Conservation (phyloP, 2,113 vertebrate genomes). For the Aegithalos caudatus region DNA sequence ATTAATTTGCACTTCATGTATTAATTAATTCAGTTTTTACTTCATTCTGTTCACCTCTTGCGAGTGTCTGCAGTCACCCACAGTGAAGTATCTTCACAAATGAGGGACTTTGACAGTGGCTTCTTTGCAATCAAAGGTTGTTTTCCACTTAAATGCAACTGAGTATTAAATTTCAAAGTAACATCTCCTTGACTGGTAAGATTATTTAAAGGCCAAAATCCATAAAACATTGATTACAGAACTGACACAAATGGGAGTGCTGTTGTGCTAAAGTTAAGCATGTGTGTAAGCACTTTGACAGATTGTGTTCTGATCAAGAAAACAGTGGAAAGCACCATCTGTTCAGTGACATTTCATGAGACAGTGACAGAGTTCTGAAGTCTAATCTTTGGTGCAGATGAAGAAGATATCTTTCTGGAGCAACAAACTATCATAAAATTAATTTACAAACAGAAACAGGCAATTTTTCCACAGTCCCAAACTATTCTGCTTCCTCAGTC, state of each 20-base stretch:
- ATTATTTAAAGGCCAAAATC: background rate
- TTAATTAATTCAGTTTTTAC: too few relatives aligned
- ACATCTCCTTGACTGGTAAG: background rate
- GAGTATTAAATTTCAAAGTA: background rate
- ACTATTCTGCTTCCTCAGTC: background rate
- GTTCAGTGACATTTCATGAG: slow-evolving; percentile 13
- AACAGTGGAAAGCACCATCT: slow-evolving; percentile 48
- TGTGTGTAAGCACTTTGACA: slow-evolving; percentile 27
- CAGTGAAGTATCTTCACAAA: background rate
- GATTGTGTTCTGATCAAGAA: slow-evolving; percentile 18
- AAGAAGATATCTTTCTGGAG: background rate
- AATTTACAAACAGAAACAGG: background rate
- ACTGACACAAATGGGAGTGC: background rate
- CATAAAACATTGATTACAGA: background rate
- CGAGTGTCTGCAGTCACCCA: background rate
- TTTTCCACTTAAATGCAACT: background rate
- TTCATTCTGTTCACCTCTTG: background rate
- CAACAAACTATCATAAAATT: slow-evolving; percentile 2
- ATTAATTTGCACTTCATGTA: background rate
- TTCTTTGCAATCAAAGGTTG: background rate
- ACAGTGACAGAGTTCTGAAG: slow-evolving; percentile 10
- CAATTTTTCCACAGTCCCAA: background rate
- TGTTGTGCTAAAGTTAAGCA: slow-evolving; percentile 27
- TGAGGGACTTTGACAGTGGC: background rate
- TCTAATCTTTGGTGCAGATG: background rate